Base-by-base conservation (phyloP, 2,113 vertebrate species). In the Danionella cerebrum region DNA sequence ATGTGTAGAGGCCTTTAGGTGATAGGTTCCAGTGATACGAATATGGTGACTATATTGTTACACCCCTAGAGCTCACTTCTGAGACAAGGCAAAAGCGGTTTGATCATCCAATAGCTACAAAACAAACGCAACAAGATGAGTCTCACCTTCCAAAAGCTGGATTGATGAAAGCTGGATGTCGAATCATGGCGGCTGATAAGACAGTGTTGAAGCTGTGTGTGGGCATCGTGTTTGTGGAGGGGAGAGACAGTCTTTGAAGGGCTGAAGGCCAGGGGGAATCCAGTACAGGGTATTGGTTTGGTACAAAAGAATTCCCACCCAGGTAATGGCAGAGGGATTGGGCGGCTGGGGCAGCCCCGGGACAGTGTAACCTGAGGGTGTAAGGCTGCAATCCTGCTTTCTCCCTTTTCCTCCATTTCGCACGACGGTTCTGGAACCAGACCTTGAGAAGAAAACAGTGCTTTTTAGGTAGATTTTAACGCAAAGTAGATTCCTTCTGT, bases 381-480 rank as follows among this genome's bases (percentile, higher is more conserved):
- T 90, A 89, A 58, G 84, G 84, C 74, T 88, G 90, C 53, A 89
- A 87, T 47, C 92, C 91, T 16, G 89, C 90, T 79, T 93, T 93
- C 79, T 93, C 92, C 74, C 91, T 82, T 83, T 93, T 93, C 79
- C 92, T 88, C 91, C 91, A 93, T 79, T 93, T 93, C 68, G 92
- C 92, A 79, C 92, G 86, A 41, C 92, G 91, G 85, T 93, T 93
- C 83, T 93, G 92, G 82, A 93, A 92, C 92, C 92, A 93, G 59
- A 93, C 92, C 91, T 93, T 70, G 77, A 72, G 70, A 67, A 71
- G 22, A 54, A 12, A 54, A 53, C 8, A 7, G 16, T 33, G 16
- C 14, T 12, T 53, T 33, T 33, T n/a, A n/a, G n/a, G n/a, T n/a
- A n/a, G n/a, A n/a, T n/a, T n/a, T n/a, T n/a, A n/a, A n/a, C n/a